Evolutionary conservation across 2,888 invertebrate species (phyloP).

Genomic region (Zhuqinia jingwanae): DNA sequence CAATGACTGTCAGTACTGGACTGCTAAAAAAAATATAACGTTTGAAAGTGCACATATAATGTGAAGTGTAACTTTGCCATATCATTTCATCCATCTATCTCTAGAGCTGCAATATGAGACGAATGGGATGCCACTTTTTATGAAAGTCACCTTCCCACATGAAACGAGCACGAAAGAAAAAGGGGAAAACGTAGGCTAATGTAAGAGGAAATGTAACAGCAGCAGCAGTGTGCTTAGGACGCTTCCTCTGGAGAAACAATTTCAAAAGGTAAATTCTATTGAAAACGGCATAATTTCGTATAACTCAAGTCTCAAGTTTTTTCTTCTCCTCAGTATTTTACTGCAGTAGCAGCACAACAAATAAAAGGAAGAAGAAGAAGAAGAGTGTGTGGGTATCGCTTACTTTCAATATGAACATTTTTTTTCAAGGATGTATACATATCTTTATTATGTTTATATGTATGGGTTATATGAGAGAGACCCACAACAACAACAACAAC

Average conservation of each 20-base stretch:
- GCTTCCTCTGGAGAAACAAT: not conserved
- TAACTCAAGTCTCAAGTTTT: slow-evolving; percentile 3
- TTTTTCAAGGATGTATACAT: slow-evolving; percentile 30
- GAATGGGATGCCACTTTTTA: slow-evolving; percentile 19
- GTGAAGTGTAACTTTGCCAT: not conserved
- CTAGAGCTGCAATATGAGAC: too few species aligned
- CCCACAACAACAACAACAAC: too few species aligned
- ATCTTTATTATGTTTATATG: too few species aligned
- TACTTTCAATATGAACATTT: slow-evolving; percentile 22
- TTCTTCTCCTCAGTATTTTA: slow-evolving; percentile 26
- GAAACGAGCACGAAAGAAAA: too few species aligned
- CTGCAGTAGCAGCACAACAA: not conserved
- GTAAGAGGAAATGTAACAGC: too few species aligned
- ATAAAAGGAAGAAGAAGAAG: not conserved
- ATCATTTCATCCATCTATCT: slow-evolving; percentile 1
- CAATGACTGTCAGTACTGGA: too few species aligned
- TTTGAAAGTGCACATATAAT: too few species aligned
- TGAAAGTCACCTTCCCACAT: slow-evolving; percentile 37
- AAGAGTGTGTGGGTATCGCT: not conserved
- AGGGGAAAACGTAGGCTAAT: too few species aligned
- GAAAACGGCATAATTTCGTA: slow-evolving; percentile 27
- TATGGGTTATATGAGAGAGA: too few species aligned
- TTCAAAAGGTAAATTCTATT: slow-evolving; percentile 12
- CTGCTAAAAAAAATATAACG: not conserved
- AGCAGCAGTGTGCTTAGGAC: too few species aligned